These are phyloP conservation scores for Prionailurus bengalensis DNA, from an alignment of 2,113 vertebrate species.

Conservation along the genomic window DNA sequence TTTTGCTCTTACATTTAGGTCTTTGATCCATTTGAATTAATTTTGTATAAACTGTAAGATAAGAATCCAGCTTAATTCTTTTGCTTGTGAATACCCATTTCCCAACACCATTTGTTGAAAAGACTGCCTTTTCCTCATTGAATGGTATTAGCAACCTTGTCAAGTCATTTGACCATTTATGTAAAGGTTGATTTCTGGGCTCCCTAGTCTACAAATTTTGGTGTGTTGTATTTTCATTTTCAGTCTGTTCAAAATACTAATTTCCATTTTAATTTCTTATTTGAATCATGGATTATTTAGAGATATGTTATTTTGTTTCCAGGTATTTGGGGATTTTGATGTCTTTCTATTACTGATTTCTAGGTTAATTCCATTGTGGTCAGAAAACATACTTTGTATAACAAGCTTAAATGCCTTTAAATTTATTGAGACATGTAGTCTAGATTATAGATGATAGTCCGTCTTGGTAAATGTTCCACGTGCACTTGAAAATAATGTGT, in stretches of 20 bases:
- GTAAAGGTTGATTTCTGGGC: neutral
- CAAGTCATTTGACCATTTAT: neutral
- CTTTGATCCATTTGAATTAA: neutral
- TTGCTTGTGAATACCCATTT: neutral
- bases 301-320: neutral
- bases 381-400: slow-evolving; percentile 16
- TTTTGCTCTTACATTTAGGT: neutral
- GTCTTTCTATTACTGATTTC: neutral
- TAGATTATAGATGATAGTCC: neutral
- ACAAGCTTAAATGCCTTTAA: neutral
- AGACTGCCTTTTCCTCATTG: neutral
- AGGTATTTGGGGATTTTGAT: neutral
- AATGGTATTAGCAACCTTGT: neutral
- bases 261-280: slow-evolving; percentile 41
- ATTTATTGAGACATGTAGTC: neutral
- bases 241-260: neutral
- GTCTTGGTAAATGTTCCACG: neutral
- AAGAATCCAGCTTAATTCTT: neutral
- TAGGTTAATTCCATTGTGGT: neutral
- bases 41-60: neutral
- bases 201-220: neutral
- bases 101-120: neutral
- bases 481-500: slow-evolving; percentile 22
- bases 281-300: slow-evolving; percentile 12
- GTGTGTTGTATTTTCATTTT: neutral